Conservation (phyloP, 2,888 invertebrate genomes). For the Scaeva pyrastri region DNA sequence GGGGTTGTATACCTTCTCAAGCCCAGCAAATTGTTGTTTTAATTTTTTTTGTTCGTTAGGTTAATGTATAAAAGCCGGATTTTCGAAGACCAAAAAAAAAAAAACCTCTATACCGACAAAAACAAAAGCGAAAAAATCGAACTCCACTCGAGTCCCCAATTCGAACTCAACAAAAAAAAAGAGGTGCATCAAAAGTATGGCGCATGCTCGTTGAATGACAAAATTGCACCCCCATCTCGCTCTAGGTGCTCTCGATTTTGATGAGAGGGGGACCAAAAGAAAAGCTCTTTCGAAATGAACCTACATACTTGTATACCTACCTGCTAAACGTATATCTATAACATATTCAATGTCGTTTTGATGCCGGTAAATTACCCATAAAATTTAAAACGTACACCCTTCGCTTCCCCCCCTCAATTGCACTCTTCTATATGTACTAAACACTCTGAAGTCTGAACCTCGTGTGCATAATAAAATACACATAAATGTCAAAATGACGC, state of each 20-base stretch:
- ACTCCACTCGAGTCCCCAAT: conserved; percentile 59
- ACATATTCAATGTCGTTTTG: conserved; percentile 47
- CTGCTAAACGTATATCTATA: too few relatives aligned
- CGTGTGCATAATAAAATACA: conserved; percentile 32
- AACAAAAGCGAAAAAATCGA: conserved; percentile 64
- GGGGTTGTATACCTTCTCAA: not conserved
- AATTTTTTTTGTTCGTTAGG: conserved; percentile 51
- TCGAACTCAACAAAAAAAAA: conserved; percentile 47
- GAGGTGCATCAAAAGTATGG: conserved; percentile 53
- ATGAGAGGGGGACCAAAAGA: not conserved
- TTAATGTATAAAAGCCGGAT: conserved; percentile 70
- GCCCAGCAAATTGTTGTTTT: not conserved
- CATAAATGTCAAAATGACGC: conserved; percentile 63
- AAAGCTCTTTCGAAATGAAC: conserved; percentile 46
- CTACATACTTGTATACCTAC: too few relatives aligned
- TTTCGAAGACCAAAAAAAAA: conserved; percentile 45
- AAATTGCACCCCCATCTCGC: conserved; percentile 47
- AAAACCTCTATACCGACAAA: conserved; percentile 20
- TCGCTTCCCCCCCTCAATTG: not conserved
- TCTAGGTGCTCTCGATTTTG: not conserved
- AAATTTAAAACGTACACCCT: conserved; percentile 45
- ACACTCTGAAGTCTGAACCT: not conserved
- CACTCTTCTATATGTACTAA: not conserved
- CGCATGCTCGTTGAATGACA: conserved; percentile 52
- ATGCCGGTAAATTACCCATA: conserved; percentile 67